Conservation (phyloP, 92 coral and sea anemone genomes). For the Palythoa grandis region DNA sequence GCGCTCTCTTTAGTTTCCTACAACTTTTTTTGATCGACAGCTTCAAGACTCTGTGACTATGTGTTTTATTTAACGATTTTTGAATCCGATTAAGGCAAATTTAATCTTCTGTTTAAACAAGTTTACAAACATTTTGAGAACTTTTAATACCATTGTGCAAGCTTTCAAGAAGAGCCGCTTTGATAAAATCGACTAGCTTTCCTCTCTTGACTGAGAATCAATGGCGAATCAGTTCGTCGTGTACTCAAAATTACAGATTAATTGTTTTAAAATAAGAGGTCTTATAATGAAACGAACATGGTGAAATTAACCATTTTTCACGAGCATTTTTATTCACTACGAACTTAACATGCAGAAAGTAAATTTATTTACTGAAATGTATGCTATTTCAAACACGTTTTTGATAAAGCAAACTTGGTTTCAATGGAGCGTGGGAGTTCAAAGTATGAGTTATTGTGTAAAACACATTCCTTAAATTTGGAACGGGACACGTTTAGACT, state of each 20-base stretch:
- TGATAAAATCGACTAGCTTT: not conserved
- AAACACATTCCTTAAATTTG: constrained; percentile 17
- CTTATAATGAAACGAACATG: not conserved
- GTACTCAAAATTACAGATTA: not conserved
- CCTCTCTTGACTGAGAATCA: not conserved
- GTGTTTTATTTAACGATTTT: constrained; percentile 18
- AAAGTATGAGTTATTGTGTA: not conserved
- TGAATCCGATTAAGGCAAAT: not conserved
- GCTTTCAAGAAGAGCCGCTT: constrained; percentile 2
- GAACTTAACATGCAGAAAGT: not conserved
- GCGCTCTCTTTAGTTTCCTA: not conserved
- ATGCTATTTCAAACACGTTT: not conserved
- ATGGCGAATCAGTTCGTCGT: not conserved
- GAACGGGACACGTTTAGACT: constrained; percentile 9
- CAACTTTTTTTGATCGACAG: not conserved
- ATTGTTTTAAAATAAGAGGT: not conserved
- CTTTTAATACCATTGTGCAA: constrained; percentile 3
- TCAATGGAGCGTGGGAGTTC: constrained; percentile 5
- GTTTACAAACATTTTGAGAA: constrained; percentile 20
- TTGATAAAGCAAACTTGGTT: constrained; percentile 6
- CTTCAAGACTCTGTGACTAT: not conserved
- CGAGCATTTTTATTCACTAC: not conserved
- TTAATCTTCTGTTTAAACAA: constrained; percentile 30
- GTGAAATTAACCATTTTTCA: not conserved
- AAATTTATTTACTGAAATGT: not conserved